These are phyloP conservation scores for Baccha elongata DNA, from an alignment of 2,888 invertebrate genomes.

Conservation along the genomic window DNA sequence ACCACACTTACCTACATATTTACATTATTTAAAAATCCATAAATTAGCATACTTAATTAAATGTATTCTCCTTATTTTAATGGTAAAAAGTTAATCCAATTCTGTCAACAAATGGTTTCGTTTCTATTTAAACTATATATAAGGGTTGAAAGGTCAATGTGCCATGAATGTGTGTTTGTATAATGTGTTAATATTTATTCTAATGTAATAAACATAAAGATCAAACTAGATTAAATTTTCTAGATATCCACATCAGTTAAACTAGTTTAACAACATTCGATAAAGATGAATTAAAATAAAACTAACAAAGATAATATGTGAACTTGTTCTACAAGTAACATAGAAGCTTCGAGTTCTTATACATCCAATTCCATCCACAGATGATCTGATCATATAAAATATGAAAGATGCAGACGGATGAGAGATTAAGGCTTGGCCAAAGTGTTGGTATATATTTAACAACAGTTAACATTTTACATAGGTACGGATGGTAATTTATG, in stretches of 20 bases:
- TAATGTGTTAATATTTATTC: background rate
- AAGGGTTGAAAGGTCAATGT: background rate
- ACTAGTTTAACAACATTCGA: background rate
- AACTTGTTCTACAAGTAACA: background rate
- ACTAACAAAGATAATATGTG: background rate
- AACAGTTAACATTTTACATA: background rate
- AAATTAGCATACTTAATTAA: too few species aligned
- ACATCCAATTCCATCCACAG: background rate
- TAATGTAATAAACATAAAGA: background rate
- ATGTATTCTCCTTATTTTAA: too few species aligned
- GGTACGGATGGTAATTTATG: background rate
- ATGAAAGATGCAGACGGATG: background rate
- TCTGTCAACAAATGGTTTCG: too few species aligned
- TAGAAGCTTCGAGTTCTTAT: background rate
- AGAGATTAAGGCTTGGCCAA: background rate
- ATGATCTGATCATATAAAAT: background rate
- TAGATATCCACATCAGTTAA: background rate
- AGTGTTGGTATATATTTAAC: background rate
- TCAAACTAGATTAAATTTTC: background rate
- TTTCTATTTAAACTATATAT: too few species aligned
- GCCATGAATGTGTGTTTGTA: background rate
- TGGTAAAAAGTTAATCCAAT: too few species aligned
- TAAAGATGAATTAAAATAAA: background rate
- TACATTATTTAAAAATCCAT: too few species aligned
- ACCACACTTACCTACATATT: too few species aligned